A percentile compares a stretch with the other conserved stretches of the same genome.
Conservation (phyloP, 2,888 invertebrate species). For the Eupeodes latifasciatus region DNA sequence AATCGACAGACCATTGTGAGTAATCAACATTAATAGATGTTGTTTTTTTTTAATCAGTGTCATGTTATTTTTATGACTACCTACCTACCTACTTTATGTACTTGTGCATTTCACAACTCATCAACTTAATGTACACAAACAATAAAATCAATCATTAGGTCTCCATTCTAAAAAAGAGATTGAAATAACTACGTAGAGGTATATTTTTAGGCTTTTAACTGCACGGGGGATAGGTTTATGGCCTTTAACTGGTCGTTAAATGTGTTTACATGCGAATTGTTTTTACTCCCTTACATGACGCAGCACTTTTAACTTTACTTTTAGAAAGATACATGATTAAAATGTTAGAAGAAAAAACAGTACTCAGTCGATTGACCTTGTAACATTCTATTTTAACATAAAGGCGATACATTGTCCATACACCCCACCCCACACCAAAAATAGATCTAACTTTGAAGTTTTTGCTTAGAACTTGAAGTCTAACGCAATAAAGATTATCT, state of each 20-base stretch:
- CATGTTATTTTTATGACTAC: background rate
- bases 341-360: no score
- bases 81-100: background rate
- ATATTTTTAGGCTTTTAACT: background rate
- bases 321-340: background rate
- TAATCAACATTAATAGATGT: conserved; percentile 77
- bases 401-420: no score
- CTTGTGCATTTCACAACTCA: background rate
- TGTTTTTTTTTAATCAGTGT: background rate
- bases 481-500: no score
- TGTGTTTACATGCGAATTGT: no score
- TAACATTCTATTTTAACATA: no score
- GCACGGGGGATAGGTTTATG: background rate
- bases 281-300: background rate
- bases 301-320: background rate
- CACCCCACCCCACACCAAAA: no score
- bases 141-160: background rate
- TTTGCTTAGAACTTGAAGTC: no score
- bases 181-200: background rate
- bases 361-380: no score
- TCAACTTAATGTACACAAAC: background rate
- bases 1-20: conserved; percentile 91
- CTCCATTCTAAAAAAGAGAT: background rate
- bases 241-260: background rate
- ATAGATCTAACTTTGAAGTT: no score